Conservation (phyloP, 1,140 invertebrate genomes). For the Heterodera schachtii region DNA sequence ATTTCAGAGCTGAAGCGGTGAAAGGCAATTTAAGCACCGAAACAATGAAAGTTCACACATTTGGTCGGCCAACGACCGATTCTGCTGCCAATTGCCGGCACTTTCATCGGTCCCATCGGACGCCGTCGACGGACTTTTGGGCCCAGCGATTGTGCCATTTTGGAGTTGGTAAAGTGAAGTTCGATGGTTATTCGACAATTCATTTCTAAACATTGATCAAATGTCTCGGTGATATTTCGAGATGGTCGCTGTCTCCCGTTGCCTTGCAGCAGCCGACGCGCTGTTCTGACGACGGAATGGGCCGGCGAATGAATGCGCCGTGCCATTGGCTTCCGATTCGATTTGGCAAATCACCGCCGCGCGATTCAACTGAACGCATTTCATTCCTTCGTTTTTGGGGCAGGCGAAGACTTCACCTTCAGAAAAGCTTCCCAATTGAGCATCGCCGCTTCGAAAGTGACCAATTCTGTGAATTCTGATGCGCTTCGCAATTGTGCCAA, state of each 20-base stretch:
- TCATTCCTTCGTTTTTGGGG: not conserved
- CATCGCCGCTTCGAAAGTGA: slow-evolving; percentile 52
- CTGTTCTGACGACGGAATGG: not conserved
- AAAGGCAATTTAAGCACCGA: not conserved
- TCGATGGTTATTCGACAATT: not conserved
- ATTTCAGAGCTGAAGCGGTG: slow-evolving; percentile 48
- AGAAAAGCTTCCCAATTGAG: slow-evolving; percentile 58
- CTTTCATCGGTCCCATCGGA: slow-evolving; percentile 50
- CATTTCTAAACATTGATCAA: not conserved
- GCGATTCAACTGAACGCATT: slow-evolving; percentile 47
- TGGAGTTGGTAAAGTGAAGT: slow-evolving; percentile 18
- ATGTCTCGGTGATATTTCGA: not conserved
- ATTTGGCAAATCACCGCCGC: slow-evolving; percentile 32
- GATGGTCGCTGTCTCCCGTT: too few relatives aligned
- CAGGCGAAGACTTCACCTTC: slow-evolving; percentile 33
- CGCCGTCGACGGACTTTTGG: slow-evolving; percentile 48
- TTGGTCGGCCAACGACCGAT: slow-evolving; percentile 19
- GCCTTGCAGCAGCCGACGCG: not conserved
- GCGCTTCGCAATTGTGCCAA: slow-evolving; percentile 19
- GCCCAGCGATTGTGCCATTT: slow-evolving; percentile 5
- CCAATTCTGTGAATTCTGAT: slow-evolving; percentile 50
- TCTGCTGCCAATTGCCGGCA: slow-evolving; percentile 1
- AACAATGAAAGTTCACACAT: slow-evolving; percentile 28
- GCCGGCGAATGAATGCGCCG: not conserved
- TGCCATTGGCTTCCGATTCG: not conserved